Evolutionary conservation across 2,113 vertebrate genomes (phyloP), one percentile per base, ranked within the genome.

Genomic region (Hyperopisus bebe): DNA sequence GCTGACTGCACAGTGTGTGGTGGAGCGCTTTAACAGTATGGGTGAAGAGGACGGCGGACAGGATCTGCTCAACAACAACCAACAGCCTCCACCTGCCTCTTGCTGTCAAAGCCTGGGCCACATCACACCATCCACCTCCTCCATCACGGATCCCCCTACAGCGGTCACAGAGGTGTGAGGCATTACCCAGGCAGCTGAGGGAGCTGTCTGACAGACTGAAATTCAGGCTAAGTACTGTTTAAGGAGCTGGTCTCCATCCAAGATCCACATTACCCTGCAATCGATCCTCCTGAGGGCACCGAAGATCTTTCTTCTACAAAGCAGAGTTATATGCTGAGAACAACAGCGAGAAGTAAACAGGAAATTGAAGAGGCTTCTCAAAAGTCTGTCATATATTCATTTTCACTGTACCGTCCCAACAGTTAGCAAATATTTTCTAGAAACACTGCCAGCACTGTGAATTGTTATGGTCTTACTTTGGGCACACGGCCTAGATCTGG

Each of bases 1-100:
- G 1, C 96, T 98, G 89, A 98, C 97, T 0, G 97, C 97, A 5
- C 97, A 97, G 94, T 98, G 97, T 0, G 97, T 98, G 92, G 97
- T 97, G 0, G 97, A 98, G 92, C 96, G 97, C 89, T 95, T 98
- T 92, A 95, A 93, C 27, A 92, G 93, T 88, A 94, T 98, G 92
- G 95, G 94, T 17, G 94, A 96, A 89, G 95, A 94, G 91, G 94
- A 95, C 53, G 91, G 91, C 0, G 91, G 31, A 21, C 89, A 95
- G 0, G 93, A 96, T 91, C 93, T 93, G 74, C 93, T 95, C 91
- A 95, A 94, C 90, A 93, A 93, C 91, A 91, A 94, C 92, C 92
- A 0, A 0, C 91, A 92, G 82, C 89, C 89, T 55, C 21, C 46
- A 77, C 35, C 0, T 21, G 21, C 31, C 39, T 24, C 88, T 24